phyloP scores from a whole-genome alignment of 2,888 invertebrate species.

The Hermaeophaga mercurialis region DNA sequence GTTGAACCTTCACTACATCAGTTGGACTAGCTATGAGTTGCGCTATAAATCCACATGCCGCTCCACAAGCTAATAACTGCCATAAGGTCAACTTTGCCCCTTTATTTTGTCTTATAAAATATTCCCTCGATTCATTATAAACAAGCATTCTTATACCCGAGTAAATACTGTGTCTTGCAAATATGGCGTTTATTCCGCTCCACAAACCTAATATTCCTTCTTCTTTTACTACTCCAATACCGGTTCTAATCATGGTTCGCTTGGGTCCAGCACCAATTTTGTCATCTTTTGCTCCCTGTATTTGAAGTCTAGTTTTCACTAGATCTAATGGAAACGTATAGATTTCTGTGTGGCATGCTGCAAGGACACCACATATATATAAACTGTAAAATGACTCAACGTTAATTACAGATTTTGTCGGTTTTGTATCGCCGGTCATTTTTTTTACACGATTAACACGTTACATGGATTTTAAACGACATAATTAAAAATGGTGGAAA shows the following conservation, averaged over 20 bases:
- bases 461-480: too few relatives aligned
- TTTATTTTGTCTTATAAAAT: conserved; percentile 61
- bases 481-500: too few relatives aligned
- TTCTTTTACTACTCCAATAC: conserved; percentile 78
- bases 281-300: conserved; percentile 80
- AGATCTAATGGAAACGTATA: conserved; percentile 93
- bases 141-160: conserved; percentile 83
- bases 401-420: too few relatives aligned
- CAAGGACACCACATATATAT: conserved; percentile 70
- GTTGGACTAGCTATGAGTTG: conserved; percentile 90
- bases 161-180: conserved; percentile 84
- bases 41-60: conserved; percentile 82
- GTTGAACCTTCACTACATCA: conserved; percentile 91
- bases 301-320: conserved; percentile 94
- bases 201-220: conserved; percentile 85
- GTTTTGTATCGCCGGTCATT: too few relatives aligned
- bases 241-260: conserved; percentile 82
- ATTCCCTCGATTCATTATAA: conserved; percentile 80
- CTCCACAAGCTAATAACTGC: conserved; percentile 69
- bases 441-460: too few relatives aligned
- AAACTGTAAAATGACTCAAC: conserved; percentile 55
- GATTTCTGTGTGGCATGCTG: conserved; percentile 76
- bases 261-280: conserved; percentile 63
- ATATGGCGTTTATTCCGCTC: conserved; percentile 87
- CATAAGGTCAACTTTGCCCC: conserved; percentile 71